Conservation (phyloP, 2,888 invertebrate genomes). For the Amiota mariae region DNA sequence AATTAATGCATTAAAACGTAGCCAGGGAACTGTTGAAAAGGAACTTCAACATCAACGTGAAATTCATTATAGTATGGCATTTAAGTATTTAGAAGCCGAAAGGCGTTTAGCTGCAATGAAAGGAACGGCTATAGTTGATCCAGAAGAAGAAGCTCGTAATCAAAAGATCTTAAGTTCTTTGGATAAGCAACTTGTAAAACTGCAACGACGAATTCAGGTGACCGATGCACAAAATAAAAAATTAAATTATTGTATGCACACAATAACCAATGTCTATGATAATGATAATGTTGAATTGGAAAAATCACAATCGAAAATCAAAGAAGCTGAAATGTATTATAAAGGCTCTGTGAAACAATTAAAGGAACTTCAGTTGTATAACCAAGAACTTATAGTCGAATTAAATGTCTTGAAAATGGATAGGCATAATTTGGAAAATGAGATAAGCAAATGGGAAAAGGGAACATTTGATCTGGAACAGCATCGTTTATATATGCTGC, state of each 20-base stretch:
- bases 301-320: conserved; percentile 73
- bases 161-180: conserved; percentile 73
- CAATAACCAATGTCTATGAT: conserved; percentile 74
- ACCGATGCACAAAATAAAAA: conserved; percentile 75
- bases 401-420: conserved; percentile 81
- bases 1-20: conserved; percentile 52
- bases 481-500: conserved; percentile 81
- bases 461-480: conserved; percentile 80
- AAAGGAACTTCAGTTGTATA: conserved; percentile 71
- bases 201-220: conserved; percentile 72
- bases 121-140: conserved; percentile 67
- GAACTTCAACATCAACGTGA: conserved; percentile 77
- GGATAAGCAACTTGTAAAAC: conserved; percentile 72
- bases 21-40: conserved; percentile 69
- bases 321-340: conserved; percentile 76
- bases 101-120: conserved; percentile 70
- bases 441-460: conserved; percentile 78
- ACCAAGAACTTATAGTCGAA: conserved; percentile 77
- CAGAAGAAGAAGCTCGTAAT: conserved; percentile 68
- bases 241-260: conserved; percentile 77
- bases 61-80: conserved; percentile 76
- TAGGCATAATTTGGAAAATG: conserved; percentile 79
- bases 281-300: conserved; percentile 74
- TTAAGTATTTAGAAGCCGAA: conserved; percentile 73
- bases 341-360: conserved; percentile 78